Evolutionary conservation across 2,797 vertebrate species (phyloP).

Genomic region (Lepus townsendii): DNA sequence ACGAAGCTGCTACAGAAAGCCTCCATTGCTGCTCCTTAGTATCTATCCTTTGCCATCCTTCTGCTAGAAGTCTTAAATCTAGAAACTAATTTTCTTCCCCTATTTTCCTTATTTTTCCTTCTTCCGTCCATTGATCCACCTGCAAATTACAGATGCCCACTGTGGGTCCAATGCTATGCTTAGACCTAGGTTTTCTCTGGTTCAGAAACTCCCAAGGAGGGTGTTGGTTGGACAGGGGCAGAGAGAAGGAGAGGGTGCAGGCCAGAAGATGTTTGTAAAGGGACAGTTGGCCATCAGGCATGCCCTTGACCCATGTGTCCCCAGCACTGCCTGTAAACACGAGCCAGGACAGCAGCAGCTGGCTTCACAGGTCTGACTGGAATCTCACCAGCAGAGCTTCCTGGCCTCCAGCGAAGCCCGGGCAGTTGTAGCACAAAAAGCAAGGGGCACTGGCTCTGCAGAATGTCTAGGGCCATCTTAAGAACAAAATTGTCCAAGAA

Average conservation of each 20-base stretch:
- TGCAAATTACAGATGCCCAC: not conserved
- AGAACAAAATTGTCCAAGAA: slow-evolving; percentile 14
- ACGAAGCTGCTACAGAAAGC: not conserved
- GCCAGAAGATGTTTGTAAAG: not conserved
- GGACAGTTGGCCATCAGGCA: not conserved
- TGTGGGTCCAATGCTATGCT: not conserved
- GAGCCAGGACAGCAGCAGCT: not conserved
- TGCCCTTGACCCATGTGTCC: not conserved
- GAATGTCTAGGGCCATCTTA: not conserved
- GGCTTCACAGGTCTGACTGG: not conserved
- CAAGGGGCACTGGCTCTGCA: not conserved
- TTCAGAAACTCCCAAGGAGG: not conserved
- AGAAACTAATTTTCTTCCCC: not conserved
- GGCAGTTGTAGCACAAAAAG: not conserved
- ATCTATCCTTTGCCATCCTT: not conserved
- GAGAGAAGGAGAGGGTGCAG: not conserved
- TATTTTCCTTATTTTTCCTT: not conserved
- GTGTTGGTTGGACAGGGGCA: not conserved
- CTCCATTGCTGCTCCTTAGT: not conserved
- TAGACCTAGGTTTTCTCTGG: not conserved
- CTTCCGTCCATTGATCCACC: not conserved
- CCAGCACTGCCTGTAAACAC: not conserved
- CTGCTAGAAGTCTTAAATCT: not conserved
- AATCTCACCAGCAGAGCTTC: not conserved
- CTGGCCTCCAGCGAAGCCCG: not conserved